phyloP scores from a whole-genome alignment of 2,888 invertebrate species.

The Drosophila gaucha region DNA sequence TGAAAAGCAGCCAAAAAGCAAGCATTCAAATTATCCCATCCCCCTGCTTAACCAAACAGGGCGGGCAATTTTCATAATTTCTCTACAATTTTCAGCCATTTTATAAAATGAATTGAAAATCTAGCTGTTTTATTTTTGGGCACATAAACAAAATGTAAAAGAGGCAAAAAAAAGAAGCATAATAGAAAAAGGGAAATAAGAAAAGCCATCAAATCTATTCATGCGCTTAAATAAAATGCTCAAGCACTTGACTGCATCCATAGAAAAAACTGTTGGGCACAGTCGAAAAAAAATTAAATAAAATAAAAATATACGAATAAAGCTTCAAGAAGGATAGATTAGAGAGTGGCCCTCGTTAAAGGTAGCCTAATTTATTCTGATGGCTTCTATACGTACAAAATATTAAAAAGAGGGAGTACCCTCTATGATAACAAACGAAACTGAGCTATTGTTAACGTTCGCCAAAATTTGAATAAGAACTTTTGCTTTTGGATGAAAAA shows the following conservation, averaged over 20 bases:
- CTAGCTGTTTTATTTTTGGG: conserved; percentile 56
- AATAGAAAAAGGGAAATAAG: conserved; percentile 38
- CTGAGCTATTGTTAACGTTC: conserved; percentile 28
- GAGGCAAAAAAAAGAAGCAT: conserved; percentile 17
- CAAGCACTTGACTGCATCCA: conserved; percentile 83
- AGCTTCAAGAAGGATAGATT: conserved; percentile 10
- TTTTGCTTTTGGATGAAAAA: conserved; percentile 12
- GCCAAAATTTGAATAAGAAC: conserved; percentile 4
- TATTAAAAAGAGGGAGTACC: conserved; percentile 33
- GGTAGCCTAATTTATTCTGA: conserved; percentile 72
- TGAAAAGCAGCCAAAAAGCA: conserved; percentile 68
- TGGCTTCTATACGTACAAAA: conserved; percentile 43
- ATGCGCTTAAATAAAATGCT: conserved; percentile 82
- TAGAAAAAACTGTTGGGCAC: conserved; percentile 59
- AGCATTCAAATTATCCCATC: conserved; percentile 62
- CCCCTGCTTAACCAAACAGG: conserved; percentile 25
- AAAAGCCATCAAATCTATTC: conserved; percentile 81
- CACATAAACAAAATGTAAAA: conserved; percentile 30
- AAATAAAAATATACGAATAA: conserved; percentile 49
- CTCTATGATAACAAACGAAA: conserved; percentile 38
- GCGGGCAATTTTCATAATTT: conserved; percentile 78
- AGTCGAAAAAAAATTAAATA: conserved; percentile 36
- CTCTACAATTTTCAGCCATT: conserved; percentile 81
- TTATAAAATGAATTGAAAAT: conserved; percentile 82
- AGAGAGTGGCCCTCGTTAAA: conserved; percentile 39